Conservation (phyloP, 2,888 invertebrate genomes). For the Drosophila merina region DNA sequence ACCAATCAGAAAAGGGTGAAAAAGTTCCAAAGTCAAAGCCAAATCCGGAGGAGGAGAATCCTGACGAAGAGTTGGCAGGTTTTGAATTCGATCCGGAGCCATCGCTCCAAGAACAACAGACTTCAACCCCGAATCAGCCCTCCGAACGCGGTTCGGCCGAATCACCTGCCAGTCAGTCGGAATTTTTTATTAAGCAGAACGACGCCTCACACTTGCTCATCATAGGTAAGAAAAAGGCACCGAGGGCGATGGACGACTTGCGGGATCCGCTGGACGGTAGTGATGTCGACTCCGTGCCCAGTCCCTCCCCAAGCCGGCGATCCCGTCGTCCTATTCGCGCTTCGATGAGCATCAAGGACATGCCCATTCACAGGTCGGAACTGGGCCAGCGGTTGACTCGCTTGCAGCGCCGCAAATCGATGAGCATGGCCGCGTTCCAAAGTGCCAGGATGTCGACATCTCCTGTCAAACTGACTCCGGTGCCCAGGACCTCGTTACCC, state of each 20-base stretch:
- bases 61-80: slow-evolving; percentile 15
- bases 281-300: slow-evolving; percentile 35
- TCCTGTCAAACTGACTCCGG: slow-evolving; percentile 63
- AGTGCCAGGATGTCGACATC: slow-evolving; percentile 49
- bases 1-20: not conserved
- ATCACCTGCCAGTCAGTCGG: slow-evolving; percentile 15
- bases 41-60: slow-evolving; percentile 4
- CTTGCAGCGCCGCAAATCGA: slow-evolving; percentile 56
- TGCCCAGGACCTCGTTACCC: slow-evolving; percentile 46
- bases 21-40: not conserved
- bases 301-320: slow-evolving; percentile 29
- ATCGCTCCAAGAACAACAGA: not conserved
- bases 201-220: slow-evolving; percentile 44
- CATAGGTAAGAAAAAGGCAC: slow-evolving; percentile 52
- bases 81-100: not conserved
- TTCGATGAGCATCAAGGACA: slow-evolving; percentile 25
- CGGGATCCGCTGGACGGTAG: slow-evolving; percentile 25
- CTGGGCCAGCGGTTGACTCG: slow-evolving; percentile 59
- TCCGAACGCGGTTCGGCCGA: not conserved
- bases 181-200: slow-evolving; percentile 64
- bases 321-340: slow-evolving; percentile 26
- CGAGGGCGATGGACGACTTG: not conserved
- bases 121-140: not conserved
- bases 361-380: slow-evolving; percentile 42
- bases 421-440: slow-evolving; percentile 44